Evolutionary conservation across 2,113 vertebrate genomes (phyloP).

Genomic region (Penelope pileata): DNA sequence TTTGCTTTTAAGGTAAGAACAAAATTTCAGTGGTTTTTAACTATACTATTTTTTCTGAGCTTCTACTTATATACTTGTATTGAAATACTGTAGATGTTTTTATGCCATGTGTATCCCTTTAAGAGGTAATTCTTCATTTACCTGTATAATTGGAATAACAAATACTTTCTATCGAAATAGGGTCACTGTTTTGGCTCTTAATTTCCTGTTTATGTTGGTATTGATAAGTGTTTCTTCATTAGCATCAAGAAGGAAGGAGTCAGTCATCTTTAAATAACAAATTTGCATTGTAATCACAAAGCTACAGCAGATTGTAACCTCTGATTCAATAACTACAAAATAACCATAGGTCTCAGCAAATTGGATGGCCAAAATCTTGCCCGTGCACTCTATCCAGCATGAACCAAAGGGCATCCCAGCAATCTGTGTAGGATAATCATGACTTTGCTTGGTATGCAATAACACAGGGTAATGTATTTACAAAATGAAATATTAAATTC

Average conservation of each 20-base stretch:
- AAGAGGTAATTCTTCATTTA: background rate
- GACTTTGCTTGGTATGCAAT: background rate
- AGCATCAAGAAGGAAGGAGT: conserved; percentile 11
- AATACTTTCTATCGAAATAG: conserved; percentile 6
- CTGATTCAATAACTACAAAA: background rate
- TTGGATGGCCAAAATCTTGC: background rate
- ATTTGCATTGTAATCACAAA: background rate
- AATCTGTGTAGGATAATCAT: background rate
- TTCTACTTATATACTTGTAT: background rate
- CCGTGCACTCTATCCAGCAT: background rate
- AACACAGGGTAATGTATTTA: background rate
- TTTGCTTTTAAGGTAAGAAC: background rate
- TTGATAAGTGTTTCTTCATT: conserved; percentile 30
- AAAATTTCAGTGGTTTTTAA: background rate
- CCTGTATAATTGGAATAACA: background rate
- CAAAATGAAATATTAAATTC: background rate
- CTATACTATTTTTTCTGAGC: background rate
- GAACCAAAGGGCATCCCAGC: background rate
- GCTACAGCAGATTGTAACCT: background rate
- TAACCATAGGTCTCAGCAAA: background rate
- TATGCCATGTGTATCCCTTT: background rate
- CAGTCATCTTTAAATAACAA: background rate
- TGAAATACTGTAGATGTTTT: background rate
- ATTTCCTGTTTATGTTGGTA: conserved; percentile 33
- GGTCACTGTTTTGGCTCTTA: background rate